Evolutionary conservation across 2,888 invertebrate genomes (phyloP), one percentile per base, ranked within the genome.

Genomic region (Tenthredo distinguenda): DNA sequence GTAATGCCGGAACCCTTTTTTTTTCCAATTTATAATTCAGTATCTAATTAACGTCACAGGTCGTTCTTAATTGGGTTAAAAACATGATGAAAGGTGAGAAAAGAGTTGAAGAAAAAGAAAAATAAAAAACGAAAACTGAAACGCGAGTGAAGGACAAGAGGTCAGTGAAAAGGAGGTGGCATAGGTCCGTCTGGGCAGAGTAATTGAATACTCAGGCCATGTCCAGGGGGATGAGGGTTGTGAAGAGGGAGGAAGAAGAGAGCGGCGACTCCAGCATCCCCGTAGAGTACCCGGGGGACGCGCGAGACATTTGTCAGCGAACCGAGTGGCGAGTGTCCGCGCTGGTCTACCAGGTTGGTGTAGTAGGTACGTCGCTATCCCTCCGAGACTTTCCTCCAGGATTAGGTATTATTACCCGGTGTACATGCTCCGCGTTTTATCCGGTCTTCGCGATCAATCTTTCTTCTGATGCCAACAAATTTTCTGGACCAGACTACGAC

Each of bases 271-370:
- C 37, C 62, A 31, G 43, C 68, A 43, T 47, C 68, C 83, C 47
- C 47, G 83, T 50, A 31, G 68, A 83, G 83, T 71, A 83, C 83
- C 91, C 91, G 88, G 86, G 91, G 91, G 91, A 91, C 90, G 91
- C 89, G 65, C 90, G 90, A 91, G 93, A 93, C 93, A 93, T 93
- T 93, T 93, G 93, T 93, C 93, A 93, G 92, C 90, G 90, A 90
- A 91, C 91, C 91, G 91, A 91, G 90, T 90, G 90, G 88, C 90
- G 92, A 92, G 92, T 92, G 91, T 83, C 83, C 68, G 83, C 77
- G 77, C 34, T 62, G 71, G 83, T 83, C 83, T 68, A 83, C 71
- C 83, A 37, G 62, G 81, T 81, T 31, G 62, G 81, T 81, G 81
- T 58, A 62, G 72, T n/a, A 74, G 72, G 71, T 71, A 74, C 40